A percentile compares a stretch with the other conserved stretches of the same genome.
phyloP scores from a whole-genome alignment of 53 echinoderm and acorn worm genomes.

The Pentamera pediparva region DNA sequence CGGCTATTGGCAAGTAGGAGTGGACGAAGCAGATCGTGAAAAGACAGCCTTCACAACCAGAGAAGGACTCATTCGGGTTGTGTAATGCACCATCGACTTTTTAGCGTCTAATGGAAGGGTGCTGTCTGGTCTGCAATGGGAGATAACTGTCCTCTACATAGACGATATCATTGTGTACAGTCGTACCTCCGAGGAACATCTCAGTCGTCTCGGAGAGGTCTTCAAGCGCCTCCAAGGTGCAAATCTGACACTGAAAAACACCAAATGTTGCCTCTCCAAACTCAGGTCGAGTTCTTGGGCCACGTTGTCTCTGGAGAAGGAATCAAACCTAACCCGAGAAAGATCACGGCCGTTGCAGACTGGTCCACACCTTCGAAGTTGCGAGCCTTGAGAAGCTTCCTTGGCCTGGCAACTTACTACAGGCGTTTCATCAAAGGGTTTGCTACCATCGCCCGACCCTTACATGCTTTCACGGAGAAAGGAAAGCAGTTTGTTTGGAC shows the following conservation, averaged over 20 bases:
- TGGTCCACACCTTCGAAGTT: too few relatives aligned
- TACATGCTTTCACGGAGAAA: conserved; percentile 11
- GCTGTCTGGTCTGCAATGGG: neutral
- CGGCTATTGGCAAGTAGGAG: too few relatives aligned
- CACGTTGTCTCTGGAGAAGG: conserved; percentile 20
- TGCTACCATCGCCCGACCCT: conserved; percentile 24
- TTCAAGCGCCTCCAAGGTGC: neutral
- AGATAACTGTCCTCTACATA: neutral
- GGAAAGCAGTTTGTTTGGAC: conserved; percentile 4
- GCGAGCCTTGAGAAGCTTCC: conserved; percentile 28
- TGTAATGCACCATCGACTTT: neutral
- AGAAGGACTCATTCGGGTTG: neutral
- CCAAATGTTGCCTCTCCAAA: too few relatives aligned
- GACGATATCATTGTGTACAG: neutral
- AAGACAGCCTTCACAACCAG: too few relatives aligned
- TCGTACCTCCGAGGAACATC: neutral
- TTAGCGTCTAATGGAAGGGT: neutral
- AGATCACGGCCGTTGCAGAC: neutral
- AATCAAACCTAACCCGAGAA: neutral
- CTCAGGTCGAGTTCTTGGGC: too few relatives aligned
- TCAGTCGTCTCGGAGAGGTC: neutral
- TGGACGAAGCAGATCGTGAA: neutral
- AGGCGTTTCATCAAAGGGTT: conserved; percentile 25
- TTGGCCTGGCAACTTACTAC: conserved; percentile 43
- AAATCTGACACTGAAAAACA: too few relatives aligned